Percentiles rank a stretch among this genome's conserved stretches.
Evolutionary conservation across 2,113 vertebrate species (phyloP).

Genomic region (Dolichallabes microphthalmus): DNA sequence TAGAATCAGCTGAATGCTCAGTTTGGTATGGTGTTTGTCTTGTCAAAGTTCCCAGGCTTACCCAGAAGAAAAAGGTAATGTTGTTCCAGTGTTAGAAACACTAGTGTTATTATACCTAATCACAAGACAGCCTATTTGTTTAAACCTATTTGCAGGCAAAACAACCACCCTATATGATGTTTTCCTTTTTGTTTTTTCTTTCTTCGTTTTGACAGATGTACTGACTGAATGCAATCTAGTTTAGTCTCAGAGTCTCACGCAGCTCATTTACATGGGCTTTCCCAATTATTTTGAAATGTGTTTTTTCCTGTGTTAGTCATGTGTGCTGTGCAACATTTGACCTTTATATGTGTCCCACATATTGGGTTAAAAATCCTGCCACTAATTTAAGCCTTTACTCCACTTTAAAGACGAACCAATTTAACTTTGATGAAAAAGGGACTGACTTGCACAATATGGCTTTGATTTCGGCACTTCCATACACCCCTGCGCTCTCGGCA

Average conservation of each 20-base stretch:
- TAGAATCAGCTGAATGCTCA: background rate
- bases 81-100: conserved; percentile 28
- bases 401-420: conserved; percentile 74
- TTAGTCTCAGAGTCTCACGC: background rate
- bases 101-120: background rate
- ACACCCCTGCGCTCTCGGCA: conserved; percentile 37
- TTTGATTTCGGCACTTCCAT: conserved; percentile 45
- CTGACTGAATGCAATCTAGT: background rate
- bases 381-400: conserved; percentile 74
- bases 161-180: background rate
- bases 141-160: conserved; percentile 19
- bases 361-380: conserved; percentile 71
- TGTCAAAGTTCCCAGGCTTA: conserved; percentile 15
- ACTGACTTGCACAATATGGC: conserved; percentile 52
- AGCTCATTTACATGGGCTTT: conserved; percentile 36
- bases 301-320: conserved; percentile 43
- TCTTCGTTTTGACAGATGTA: background rate
- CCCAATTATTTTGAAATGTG: conserved; percentile 23
- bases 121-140: conserved; percentile 13
- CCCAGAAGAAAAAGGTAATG: background rate
- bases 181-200: background rate
- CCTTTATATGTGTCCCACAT: conserved; percentile 71
- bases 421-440: conserved; percentile 66
- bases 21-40: conserved; percentile 28
- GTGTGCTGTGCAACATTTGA: conserved; percentile 64